Conservation (phyloP, 2,113 vertebrate genomes). For the human region DNA sequence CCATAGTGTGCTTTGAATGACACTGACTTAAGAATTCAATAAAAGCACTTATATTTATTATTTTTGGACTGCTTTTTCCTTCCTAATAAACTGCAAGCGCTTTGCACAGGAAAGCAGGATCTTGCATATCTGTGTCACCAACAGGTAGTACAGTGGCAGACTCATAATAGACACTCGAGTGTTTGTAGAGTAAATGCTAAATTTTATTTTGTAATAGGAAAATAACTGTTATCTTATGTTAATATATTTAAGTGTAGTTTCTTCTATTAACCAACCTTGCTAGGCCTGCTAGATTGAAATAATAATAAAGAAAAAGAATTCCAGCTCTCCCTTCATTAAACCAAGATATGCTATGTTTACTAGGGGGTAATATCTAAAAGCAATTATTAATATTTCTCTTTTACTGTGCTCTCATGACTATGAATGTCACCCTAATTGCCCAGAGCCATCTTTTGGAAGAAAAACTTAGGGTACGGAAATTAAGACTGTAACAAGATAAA, state of each 20-base stretch:
- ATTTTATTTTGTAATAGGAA: conserved; percentile 26
- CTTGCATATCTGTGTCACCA: not conserved
- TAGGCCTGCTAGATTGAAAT: not conserved
- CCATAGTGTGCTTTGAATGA: not conserved
- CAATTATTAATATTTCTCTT: not conserved
- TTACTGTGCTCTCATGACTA: not conserved
- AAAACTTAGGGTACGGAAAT: not conserved
- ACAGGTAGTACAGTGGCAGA: not conserved
- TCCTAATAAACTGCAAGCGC: not conserved
- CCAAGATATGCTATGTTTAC: not conserved
- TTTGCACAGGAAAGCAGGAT: not conserved
- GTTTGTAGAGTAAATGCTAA: not conserved
- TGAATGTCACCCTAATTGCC: not conserved
- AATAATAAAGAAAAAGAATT: not conserved
- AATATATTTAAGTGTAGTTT: not conserved
- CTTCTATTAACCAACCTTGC: not conserved
- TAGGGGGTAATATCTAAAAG: not conserved
- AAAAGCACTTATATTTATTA: not conserved
- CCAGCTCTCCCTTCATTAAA: not conserved
- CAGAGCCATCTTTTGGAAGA: not conserved
- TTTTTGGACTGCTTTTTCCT: not conserved
- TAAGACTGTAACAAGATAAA: not conserved
- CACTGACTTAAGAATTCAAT: not conserved
- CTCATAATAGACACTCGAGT: not conserved
- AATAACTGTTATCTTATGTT: not conserved